These are phyloP conservation scores for Hylaeus anthracinus DNA, from an alignment of 1,140 invertebrate species.

Conservation along the genomic window DNA sequence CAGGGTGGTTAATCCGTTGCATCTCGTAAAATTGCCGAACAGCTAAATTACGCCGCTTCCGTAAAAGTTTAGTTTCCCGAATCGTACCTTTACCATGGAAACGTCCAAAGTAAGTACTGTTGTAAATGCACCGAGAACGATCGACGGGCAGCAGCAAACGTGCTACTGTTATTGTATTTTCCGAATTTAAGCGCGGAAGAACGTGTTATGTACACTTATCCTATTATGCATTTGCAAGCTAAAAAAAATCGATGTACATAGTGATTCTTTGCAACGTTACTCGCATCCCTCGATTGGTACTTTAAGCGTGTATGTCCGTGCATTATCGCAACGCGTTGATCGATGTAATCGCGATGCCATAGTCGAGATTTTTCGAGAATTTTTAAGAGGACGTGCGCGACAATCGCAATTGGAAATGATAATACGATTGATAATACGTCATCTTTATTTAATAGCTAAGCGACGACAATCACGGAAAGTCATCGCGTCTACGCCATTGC, in stretches of 20 bases:
- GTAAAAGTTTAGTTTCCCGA: no score
- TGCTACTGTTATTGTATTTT: no score
- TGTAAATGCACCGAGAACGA: no score
- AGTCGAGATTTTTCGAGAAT: not conserved
- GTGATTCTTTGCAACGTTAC: conserved; percentile 13
- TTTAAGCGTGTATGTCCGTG: not conserved
- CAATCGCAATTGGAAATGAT: not conserved
- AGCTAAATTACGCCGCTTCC: no score
- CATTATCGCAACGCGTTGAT: conserved; percentile 2
- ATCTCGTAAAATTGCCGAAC: no score
- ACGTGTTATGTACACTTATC: no score
- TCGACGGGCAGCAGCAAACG: no score
- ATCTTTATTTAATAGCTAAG: conserved; percentile 42
- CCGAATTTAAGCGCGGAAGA: no score
- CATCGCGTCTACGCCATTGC: not conserved
- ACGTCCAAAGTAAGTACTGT: no score
- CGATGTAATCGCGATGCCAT: conserved; percentile 13
- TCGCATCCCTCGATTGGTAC: no score
- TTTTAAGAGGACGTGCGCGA: not conserved
- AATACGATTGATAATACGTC: not conserved
- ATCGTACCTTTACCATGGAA: no score
- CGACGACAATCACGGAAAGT: not conserved
- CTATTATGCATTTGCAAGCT: not conserved
- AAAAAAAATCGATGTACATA: conserved; percentile 25
- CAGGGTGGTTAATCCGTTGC: no score